Evolutionary conservation across 2,888 invertebrate species (phyloP).

Genomic region (Amiota minor): DNA sequence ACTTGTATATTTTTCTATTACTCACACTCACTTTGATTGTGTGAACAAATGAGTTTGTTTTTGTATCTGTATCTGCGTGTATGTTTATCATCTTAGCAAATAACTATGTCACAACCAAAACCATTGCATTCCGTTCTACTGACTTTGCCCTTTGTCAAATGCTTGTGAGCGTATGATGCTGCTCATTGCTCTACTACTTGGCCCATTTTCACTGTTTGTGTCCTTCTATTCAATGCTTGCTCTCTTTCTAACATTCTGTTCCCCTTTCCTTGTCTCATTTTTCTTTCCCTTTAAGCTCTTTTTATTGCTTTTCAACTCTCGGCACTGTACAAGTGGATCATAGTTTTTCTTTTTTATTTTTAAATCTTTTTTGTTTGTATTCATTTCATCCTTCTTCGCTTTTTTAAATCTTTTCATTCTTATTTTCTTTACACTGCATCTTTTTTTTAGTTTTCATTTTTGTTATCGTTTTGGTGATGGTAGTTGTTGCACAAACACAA

Average conservation of each 20-base stretch:
- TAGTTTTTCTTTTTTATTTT: slow-evolving; percentile 3
- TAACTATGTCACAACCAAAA: not conserved
- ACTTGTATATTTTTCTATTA: not conserved
- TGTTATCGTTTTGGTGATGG: not conserved
- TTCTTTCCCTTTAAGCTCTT: slow-evolving; percentile 3
- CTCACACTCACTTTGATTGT: not conserved
- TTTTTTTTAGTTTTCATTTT: not conserved
- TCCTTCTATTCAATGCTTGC: no score
- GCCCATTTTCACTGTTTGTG: no score
- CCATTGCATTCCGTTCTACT: not conserved
- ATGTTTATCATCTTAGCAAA: no score
- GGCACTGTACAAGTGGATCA: not conserved
- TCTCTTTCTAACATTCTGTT: no score
- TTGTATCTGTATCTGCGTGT: no score
- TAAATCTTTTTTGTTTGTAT: not conserved
- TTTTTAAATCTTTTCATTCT: not conserved
- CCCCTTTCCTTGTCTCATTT: no score
- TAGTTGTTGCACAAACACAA: not conserved
- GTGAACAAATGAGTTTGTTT: no score
- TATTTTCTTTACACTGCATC: not conserved
- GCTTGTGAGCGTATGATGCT: not conserved
- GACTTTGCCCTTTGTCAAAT: not conserved
- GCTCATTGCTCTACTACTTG: no score
- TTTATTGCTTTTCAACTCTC: slow-evolving; percentile 18
- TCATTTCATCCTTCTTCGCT: not conserved